Evolutionary conservation across 2,113 vertebrate genomes (phyloP).

Genomic region (Phylloscopus whistleri): DNA sequence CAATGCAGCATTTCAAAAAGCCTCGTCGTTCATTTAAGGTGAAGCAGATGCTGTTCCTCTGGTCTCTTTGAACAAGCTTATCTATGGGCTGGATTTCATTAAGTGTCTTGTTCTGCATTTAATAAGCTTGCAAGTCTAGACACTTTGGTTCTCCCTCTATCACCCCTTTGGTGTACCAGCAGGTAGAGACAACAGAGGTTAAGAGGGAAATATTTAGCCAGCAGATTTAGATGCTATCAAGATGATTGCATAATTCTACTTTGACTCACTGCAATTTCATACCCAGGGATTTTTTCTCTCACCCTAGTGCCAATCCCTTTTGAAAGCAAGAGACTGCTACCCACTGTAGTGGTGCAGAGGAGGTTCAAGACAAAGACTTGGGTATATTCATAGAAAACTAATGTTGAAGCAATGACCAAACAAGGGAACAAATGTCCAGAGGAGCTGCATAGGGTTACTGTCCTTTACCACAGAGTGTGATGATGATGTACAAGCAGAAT

Average conservation of each 20-base stretch:
- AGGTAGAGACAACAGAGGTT: constrained; percentile 52
- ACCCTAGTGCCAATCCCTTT: background rate
- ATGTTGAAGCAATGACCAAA: fast-evolving
- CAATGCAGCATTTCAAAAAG: background rate
- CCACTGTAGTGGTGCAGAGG: background rate
- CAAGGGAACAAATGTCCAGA: background rate
- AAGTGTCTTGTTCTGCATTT: constrained; percentile 48
- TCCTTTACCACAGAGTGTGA: background rate
- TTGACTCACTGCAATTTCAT: constrained; percentile 41
- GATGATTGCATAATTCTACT: background rate
- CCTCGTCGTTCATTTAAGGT: constrained; percentile 27
- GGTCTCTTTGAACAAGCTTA: constrained; percentile 53
- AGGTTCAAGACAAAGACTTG: background rate
- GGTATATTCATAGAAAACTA: background rate
- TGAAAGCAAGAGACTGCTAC: background rate
- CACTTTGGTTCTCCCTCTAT: constrained; percentile 43
- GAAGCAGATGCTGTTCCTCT: constrained; percentile 48
- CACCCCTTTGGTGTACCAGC: constrained; percentile 30
- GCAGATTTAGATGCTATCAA: constrained; percentile 61
- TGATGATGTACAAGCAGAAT: background rate
- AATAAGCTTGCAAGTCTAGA: constrained; percentile 66
- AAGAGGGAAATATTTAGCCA: constrained; percentile 49
- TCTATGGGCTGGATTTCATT: constrained; percentile 59
- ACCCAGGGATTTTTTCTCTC: background rate
- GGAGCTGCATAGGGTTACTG: fast-evolving